A percentile compares a stretch with the other conserved stretches of the same genome.
phyloP scores from a whole-genome alignment of 1,140 invertebrate genomes.

The Drosophila ercepeae region DNA sequence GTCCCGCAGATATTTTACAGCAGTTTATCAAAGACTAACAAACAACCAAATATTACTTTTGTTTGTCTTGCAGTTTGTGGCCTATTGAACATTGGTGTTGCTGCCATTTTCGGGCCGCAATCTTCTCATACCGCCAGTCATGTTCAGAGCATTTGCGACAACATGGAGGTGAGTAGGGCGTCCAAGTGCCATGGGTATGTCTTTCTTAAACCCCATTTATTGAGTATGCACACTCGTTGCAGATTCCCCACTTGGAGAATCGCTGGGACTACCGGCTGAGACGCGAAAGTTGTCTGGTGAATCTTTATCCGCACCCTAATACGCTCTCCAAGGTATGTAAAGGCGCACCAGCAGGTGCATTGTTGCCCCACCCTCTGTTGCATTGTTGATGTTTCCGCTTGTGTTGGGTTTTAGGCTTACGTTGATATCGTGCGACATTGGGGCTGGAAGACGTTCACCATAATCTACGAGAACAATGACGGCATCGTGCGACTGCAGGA shows the following conservation, averaged over 20 bases:
- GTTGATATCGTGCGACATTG: conserved; percentile 94
- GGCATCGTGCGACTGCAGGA: conserved; percentile 96
- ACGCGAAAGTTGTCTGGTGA: conserved; percentile 95
- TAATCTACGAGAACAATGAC: conserved; percentile 98
- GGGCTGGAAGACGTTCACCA: conserved; percentile 97
- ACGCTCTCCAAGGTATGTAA: conserved; percentile 92
- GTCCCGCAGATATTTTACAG: neutral
- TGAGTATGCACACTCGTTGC: conserved; percentile 16
- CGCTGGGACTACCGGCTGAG: conserved; percentile 95
- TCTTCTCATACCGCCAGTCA: conserved; percentile 95
- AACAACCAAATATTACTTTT: conserved; percentile 29
- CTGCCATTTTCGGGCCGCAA: conserved; percentile 97
- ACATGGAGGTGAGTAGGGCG: conserved; percentile 89
- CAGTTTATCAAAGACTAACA: conserved; percentile 1
- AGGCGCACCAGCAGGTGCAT: conserved; percentile 4
- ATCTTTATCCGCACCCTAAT: conserved; percentile 96
- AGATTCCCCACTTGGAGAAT: conserved; percentile 96
- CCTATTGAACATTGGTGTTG: conserved; percentile 93
- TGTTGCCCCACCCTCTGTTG: neutral
- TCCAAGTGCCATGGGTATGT: neutral
- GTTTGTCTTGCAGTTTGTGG: conserved; percentile 91
- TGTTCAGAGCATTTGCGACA: conserved; percentile 97
- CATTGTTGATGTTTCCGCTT: conserved; percentile 23
- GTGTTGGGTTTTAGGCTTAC: conserved; percentile 88
- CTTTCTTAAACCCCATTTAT: conserved; percentile 20